These are phyloP conservation scores for Campoletis sonorensis DNA, from an alignment of 1,140 invertebrate genomes.

Conservation along the genomic window DNA sequence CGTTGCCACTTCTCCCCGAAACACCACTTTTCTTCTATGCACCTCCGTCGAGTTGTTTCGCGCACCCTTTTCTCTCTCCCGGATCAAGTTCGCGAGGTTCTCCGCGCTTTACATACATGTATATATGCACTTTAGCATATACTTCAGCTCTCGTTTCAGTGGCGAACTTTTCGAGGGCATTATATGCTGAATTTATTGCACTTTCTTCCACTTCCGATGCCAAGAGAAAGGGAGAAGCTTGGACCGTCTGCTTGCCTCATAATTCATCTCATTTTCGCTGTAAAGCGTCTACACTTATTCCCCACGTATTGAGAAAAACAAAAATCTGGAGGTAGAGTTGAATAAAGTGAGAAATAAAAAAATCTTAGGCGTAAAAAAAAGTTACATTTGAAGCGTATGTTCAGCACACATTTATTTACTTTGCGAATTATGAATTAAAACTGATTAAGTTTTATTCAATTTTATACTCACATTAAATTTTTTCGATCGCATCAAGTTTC, in stretches of 20 bases:
- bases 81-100: constrained; percentile 36
- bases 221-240: constrained; percentile 59
- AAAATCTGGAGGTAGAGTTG: neutral
- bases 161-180: constrained; percentile 54
- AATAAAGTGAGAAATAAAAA: too few relatives aligned
- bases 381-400: too few relatives aligned
- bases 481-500: too few relatives aligned
- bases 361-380: too few relatives aligned
- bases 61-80: constrained; percentile 28
- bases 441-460: too few relatives aligned
- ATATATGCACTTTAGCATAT: neutral
- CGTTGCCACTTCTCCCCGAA: neutral
- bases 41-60: neutral
- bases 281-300: neutral
- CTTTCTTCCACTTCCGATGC: constrained; percentile 65
- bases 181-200: constrained; percentile 63
- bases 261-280: neutral
- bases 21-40: constrained; percentile 11
- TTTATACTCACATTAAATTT: too few relatives aligned
- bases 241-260: neutral
- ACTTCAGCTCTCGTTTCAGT: constrained; percentile 6
- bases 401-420: too few relatives aligned
- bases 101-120: constrained; percentile 20
- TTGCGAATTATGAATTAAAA: too few relatives aligned
- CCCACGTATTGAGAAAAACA: neutral